phyloP scores from a whole-genome alignment of 2,797 vertebrate species.

The Clarias pachynema region DNA sequence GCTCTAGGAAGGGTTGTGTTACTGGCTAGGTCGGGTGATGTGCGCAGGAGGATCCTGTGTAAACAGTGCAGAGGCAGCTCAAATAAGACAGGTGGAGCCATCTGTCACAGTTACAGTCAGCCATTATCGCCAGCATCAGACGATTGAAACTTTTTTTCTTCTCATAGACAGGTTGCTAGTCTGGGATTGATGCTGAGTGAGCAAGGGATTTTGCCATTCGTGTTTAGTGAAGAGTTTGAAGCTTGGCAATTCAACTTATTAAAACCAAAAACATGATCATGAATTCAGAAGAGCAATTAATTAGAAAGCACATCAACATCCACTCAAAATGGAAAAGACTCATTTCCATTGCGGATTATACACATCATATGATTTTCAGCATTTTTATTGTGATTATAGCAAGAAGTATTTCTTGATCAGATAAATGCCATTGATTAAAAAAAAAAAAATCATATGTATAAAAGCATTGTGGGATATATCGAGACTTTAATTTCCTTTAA shows the following conservation, averaged over 20 bases:
- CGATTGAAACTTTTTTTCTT: not conserved
- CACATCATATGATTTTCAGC: not conserved
- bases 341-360: not conserved
- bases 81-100: conserved; percentile 66
- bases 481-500: not conserved
- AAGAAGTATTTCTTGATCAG: not conserved
- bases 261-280: not conserved
- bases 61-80: conserved; percentile 60
- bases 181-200: not conserved
- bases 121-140: not conserved
- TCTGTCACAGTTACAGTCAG: conserved; percentile 56
- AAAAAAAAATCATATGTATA: not conserved
- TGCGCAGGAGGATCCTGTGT: conserved; percentile 60
- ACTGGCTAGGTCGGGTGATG: not conserved
- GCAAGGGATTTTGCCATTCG: not conserved
- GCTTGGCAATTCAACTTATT: no score
- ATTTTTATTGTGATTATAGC: not conserved
- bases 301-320: not conserved
- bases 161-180: not conserved
- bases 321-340: not conserved
- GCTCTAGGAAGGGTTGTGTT: conserved; percentile 3
- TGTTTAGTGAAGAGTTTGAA: not conserved
- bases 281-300: not conserved
- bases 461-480: not conserved
- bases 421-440: not conserved